Base-by-base conservation (phyloP, 2,113 vertebrate species). In the Channa argus region DNA sequence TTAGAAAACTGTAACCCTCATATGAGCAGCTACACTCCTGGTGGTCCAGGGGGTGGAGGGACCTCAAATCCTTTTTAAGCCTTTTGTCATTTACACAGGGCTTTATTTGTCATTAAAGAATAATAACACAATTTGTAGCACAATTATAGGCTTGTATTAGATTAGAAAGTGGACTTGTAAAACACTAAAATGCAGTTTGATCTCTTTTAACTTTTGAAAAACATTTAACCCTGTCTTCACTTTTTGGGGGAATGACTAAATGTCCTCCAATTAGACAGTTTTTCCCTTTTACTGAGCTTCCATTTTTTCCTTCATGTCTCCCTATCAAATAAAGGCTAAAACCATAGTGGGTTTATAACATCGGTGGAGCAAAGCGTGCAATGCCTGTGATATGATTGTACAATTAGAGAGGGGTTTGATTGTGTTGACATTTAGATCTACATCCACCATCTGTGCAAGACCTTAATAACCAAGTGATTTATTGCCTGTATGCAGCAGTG, bases 1-100 rank as follows among this genome's bases (percentile, higher is more conserved):
- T 97, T 94, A 95, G 94, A 96, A 96, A 94, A 97, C 94, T 94
- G 94, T 95, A 95, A 95, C 94, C 94, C 92, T 93, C 93, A 92
- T 94, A 92, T 94, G 93, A 95, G 92, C 94, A 93, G 91, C 92
- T 77, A 6, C 94, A 92, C 92, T 90, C 89, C 91, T 95, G 94
- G 95, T 96, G 96, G 96, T 96, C 96, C 86, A 56, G 83, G 84
- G 87, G 46, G 39, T 64, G 63, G 78, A 82, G 83, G 89, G 88
- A 85, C 69, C 88, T 92, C 86, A 89, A 94, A 96, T 96, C 95
- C 94, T 86, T 87, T 95, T 93, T 90, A 87, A 95, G 92, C 93
- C 93, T 90, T 92, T 87, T 92, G 78, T 72, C 86, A 90, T 87
- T 86, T 92, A 94, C 93, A 93, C 89, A 85, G 92, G 93, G 94